Percentiles rank a stretch among this genome's conserved stretches.
phyloP scores from a whole-genome alignment of 1,140 invertebrate species.

The Ostrea edulis region DNA sequence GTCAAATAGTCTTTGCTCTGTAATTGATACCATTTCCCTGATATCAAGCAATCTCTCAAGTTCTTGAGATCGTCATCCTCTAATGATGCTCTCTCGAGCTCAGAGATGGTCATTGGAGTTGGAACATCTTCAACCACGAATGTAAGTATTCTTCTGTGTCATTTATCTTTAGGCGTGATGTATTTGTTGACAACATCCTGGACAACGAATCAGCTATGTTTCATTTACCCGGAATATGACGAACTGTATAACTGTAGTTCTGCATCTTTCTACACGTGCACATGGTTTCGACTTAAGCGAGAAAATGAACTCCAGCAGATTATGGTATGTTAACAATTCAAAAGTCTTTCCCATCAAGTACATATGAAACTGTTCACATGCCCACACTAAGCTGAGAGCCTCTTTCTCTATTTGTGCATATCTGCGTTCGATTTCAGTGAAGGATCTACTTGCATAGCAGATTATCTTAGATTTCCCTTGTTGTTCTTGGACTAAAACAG shows the following conservation, averaged over 20 bases:
- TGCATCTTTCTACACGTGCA: constrained; percentile 62
- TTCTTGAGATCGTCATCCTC: background rate
- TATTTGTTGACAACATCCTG: constrained; percentile 2
- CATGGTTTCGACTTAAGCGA: constrained; percentile 55
- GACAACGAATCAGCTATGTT: constrained; percentile 58
- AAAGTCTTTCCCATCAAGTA: constrained; percentile 77
- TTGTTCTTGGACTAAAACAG: constrained; percentile 49
- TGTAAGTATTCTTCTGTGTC: constrained; percentile 49
- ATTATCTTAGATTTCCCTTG: constrained; percentile 53
- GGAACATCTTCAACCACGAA: constrained; percentile 48
- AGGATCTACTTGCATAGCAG: constrained; percentile 59
- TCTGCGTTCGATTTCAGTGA: constrained; percentile 57
- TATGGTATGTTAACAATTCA: too few species aligned
- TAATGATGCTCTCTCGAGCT: constrained; percentile 47
- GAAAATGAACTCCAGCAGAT: constrained; percentile 62
- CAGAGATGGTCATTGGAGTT: too few species aligned
- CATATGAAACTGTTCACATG: constrained; percentile 77
- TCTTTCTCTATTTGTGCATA: constrained; percentile 80
- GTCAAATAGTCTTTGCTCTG: constrained; percentile 33
- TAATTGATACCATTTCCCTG: constrained; percentile 29
- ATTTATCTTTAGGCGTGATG: background rate
- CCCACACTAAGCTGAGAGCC: constrained; percentile 76
- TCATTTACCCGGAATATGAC: constrained; percentile 48
- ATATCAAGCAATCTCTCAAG: background rate
- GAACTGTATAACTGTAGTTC: constrained; percentile 52